Evolutionary conservation across 2,797 vertebrate genomes (phyloP).

Genomic region (Hapalemur alaotrensis): DNA sequence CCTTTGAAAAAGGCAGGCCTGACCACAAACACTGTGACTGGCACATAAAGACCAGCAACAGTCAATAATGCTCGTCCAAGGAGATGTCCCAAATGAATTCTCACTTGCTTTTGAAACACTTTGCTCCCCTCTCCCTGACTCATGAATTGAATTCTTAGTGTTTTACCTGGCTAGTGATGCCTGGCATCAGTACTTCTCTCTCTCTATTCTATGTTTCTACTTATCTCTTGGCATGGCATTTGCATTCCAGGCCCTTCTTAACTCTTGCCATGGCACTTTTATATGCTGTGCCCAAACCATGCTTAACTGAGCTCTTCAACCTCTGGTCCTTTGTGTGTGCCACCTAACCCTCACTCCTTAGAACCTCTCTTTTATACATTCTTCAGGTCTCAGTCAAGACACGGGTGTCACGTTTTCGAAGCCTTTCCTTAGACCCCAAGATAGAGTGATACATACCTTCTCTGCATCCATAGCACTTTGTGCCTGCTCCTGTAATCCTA

Average conservation of each 20-base stretch:
- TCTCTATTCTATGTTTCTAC: not conserved
- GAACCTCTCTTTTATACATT: not conserved
- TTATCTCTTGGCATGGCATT: not conserved
- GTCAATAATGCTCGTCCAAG: not conserved
- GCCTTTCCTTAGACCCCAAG: not conserved
- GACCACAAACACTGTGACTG: not conserved
- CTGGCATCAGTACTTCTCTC: not conserved
- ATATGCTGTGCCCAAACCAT: not conserved
- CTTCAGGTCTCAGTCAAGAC: not conserved
- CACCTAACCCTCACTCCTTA: not conserved
- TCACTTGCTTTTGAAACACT: not conserved
- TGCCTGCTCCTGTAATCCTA: not conserved
- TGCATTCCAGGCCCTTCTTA: not conserved
- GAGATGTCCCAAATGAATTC: not conserved
- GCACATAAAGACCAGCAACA: not conserved
- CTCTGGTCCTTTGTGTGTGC: not conserved
- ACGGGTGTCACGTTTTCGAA: not conserved
- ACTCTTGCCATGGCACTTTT: not conserved
- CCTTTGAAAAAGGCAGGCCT: not conserved
- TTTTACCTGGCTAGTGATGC: not conserved
- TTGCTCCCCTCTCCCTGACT: not conserved
- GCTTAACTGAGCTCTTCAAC: not conserved
- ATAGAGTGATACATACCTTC: not conserved
- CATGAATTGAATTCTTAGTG: not conserved
- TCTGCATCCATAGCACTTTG: not conserved